Percentiles rank a stretch among this genome's conserved stretches.
These are phyloP conservation scores for Malthinus flaveolus DNA, from an alignment of 2,888 invertebrate genomes.

Conservation along the genomic window DNA sequence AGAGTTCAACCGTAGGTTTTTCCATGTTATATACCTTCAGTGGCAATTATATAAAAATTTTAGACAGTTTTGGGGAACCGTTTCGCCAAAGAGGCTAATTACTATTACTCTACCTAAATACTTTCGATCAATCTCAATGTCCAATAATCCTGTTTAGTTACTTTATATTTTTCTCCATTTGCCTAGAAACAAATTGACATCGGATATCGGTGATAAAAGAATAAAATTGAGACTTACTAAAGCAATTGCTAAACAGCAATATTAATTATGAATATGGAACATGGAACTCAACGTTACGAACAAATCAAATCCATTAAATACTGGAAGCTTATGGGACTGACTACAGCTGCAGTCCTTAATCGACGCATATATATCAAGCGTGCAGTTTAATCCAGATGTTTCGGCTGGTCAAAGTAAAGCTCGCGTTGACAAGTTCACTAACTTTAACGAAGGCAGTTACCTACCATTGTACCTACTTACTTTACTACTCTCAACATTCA, in stretches of 20 bases:
- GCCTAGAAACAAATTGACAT: constrained; percentile 48
- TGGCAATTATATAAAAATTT: constrained; percentile 84
- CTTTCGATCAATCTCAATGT: constrained; percentile 74
- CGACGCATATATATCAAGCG: no score
- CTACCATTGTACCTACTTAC: no score
- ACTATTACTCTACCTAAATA: constrained; percentile 76
- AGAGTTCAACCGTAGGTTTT: constrained; percentile 76
- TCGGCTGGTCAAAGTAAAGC: no score
- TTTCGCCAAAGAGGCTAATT: constrained; percentile 87
- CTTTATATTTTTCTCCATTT: constrained; percentile 66
- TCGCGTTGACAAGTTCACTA: no score
- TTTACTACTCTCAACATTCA: no score
- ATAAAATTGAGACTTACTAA: background rate
- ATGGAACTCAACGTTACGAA: background rate
- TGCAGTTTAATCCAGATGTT: no score
- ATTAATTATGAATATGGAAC: no score
- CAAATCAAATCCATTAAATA: no score
- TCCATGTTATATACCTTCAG: constrained; percentile 73
- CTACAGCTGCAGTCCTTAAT: no score
- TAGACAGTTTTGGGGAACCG: constrained; percentile 82
- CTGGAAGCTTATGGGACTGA: no score
- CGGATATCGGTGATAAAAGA: no score
- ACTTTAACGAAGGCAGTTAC: no score
- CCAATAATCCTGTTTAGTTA: constrained; percentile 82
- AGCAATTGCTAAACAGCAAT: background rate